Percentiles rank a stretch among this genome's conserved stretches.
Evolutionary conservation across 2,797 vertebrate genomes (phyloP).

Genomic region (Valencia hispanica): DNA sequence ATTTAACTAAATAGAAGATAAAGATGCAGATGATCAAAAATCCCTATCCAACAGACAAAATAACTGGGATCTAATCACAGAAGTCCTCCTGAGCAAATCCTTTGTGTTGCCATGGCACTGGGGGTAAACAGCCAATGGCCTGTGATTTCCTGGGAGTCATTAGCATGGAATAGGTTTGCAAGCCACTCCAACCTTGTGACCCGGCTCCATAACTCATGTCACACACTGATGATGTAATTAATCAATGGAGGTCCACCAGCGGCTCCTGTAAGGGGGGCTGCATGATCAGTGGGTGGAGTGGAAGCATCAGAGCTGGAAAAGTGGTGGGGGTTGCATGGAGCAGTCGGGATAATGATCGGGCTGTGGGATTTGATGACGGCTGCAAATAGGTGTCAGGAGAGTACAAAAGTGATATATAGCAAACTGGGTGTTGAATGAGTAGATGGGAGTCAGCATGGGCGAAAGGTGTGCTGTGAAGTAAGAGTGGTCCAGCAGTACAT

Average conservation of each 20-base stretch:
- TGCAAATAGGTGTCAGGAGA: slow-evolving; percentile 65
- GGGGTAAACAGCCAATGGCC: slow-evolving; percentile 73
- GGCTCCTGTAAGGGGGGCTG: slow-evolving; percentile 49
- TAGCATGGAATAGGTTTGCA: slow-evolving; percentile 82
- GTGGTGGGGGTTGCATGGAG: slow-evolving; percentile 44
- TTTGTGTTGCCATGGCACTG: slow-evolving; percentile 56
- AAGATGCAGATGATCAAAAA: slow-evolving; percentile 24
- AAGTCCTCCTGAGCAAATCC: slow-evolving; percentile 51
- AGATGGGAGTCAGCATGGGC: slow-evolving; percentile 24
- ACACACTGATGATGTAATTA: slow-evolving; percentile 86
- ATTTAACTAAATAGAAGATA: slow-evolving; percentile 7
- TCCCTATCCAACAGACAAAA: slow-evolving; percentile 14
- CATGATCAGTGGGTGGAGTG: slow-evolving; percentile 50
- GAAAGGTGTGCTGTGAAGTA: slow-evolving; percentile 42
- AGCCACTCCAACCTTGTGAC: slow-evolving; percentile 76
- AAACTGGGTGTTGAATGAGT: slow-evolving; percentile 46
- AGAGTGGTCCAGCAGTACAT: slow-evolving; percentile 43
- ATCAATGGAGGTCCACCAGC: slow-evolving; percentile 75
- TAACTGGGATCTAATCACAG: slow-evolving; percentile 31
- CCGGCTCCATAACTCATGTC: slow-evolving; percentile 80
- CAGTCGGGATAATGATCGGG: slow-evolving; percentile 64
- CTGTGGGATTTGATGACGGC: slow-evolving; percentile 62
- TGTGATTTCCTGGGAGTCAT: slow-evolving; percentile 82
- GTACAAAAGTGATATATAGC: slow-evolving; percentile 59
- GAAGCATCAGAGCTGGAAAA: slow-evolving; percentile 35